Evolutionary conservation across 2,797 vertebrate genomes (phyloP), one percentile per base, ranked within the genome.

Genomic region (Coendou prehensilis): DNA sequence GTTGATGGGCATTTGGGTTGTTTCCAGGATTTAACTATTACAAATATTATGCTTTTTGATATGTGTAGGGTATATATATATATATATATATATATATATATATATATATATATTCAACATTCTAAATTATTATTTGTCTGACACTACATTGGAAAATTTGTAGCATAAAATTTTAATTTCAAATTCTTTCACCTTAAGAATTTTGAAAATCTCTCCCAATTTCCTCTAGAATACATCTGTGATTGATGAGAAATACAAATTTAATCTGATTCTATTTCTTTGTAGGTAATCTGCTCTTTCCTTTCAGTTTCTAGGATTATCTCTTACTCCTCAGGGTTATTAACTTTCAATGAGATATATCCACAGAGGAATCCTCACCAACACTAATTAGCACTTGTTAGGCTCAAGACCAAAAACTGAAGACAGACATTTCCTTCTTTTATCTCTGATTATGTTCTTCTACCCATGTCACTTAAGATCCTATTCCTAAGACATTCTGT

Each of bases 241-340:
- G 45, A 91, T 8, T 75, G 30, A 87, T 33, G 41, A 95, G 18
- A 92, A 95, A 82, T 87, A 92, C 11, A 92, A 95, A 82, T 87
- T 63, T 6, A 37, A 26, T 57, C 33, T 33, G 26, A 23, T 73
- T 63, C 54, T 64, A 9, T 54, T 91, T 78, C 56, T 37, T 80
- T 81, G 13, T 0, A 18, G 17, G 37, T 50, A 87, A 82, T 61
- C 64, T 76, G 33, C n/a, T 75, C 79, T 84, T 78, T 23, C 3
- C 30, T 28, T 8, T 56, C 30, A 61, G 23, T 50, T 50, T 82
- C 82, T 64, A 82, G 41, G 6, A 67, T 76, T 78, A 52, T 94
- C 20, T 75, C 57, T 75, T 45, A 75, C n/a, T 87, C 23, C 13
- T 76, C 28, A 26, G 5, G 33, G 6, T 18, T 81, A 30, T 87